A percentile compares a stretch with the other conserved stretches of the same genome.
These are phyloP conservation scores for Augochlora pura DNA, from an alignment of 1,140 invertebrate species.

Conservation along the genomic window DNA sequence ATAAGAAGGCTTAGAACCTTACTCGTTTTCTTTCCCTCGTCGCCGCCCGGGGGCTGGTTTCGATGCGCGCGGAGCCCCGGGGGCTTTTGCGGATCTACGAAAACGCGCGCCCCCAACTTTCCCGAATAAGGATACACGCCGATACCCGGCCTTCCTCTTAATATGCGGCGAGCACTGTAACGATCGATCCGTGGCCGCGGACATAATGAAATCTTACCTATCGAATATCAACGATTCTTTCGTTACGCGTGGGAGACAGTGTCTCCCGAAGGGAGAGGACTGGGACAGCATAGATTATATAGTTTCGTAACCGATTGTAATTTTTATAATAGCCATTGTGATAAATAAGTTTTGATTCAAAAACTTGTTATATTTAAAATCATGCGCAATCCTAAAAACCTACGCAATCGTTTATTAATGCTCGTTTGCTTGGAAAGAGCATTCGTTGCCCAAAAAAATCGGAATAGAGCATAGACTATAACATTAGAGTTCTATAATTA, in stretches of 20 bases:
- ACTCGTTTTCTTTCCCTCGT: slow-evolving; percentile 38
- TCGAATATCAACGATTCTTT: background rate
- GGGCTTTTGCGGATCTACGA: slow-evolving; percentile 53
- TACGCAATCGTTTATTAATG: too few relatives aligned
- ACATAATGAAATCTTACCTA: background rate
- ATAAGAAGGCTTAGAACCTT: slow-evolving; percentile 47
- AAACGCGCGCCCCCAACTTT: slow-evolving; percentile 50
- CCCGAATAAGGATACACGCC: slow-evolving; percentile 25
- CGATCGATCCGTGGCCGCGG: background rate
- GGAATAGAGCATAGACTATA: too few relatives aligned
- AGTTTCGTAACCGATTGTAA: too few relatives aligned
- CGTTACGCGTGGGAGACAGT: background rate
- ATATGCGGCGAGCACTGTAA: background rate
- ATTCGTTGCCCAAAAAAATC: too few relatives aligned
- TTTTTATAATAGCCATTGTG: too few relatives aligned
- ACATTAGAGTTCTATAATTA: too few relatives aligned
- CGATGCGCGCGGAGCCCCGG: slow-evolving; percentile 14
- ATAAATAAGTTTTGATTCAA: too few relatives aligned
- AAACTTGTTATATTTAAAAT: too few relatives aligned
- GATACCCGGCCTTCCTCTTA: background rate
- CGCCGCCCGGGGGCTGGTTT: slow-evolving; percentile 24
- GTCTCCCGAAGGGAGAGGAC: too few relatives aligned
- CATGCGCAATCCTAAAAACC: too few relatives aligned
- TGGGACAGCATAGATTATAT: too few relatives aligned
- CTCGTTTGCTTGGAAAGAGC: too few relatives aligned